Conservation (phyloP, 2,113 vertebrate genomes). For the Cavia aperea region DNA sequence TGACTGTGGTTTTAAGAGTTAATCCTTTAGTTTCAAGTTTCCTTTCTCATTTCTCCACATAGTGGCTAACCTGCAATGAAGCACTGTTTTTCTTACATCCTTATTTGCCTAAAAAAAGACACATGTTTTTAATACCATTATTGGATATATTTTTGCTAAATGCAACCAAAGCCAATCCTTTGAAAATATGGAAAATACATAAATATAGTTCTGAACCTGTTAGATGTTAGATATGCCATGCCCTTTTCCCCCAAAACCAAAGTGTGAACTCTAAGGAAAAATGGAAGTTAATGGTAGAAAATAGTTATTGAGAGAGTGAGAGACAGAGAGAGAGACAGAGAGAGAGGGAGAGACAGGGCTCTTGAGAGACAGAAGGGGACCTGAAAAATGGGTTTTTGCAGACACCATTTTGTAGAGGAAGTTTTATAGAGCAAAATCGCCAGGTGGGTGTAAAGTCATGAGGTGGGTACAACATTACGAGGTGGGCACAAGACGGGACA, state of each 20-base stretch:
- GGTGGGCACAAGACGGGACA: background rate
- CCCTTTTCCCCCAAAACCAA: background rate
- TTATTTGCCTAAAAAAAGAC: constrained; percentile 13
- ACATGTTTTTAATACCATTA: constrained; percentile 52
- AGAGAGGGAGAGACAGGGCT: background rate
- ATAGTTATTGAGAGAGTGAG: background rate
- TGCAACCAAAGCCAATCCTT: constrained; percentile 27
- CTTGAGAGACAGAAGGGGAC: background rate
- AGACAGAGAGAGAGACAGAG: background rate
- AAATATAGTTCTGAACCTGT: background rate
- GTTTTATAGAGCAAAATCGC: background rate
- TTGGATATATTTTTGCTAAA: constrained; percentile 40
- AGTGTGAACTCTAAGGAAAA: background rate
- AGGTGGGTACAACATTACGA: background rate
- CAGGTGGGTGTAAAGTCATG: background rate
- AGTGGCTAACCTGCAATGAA: constrained; percentile 6
- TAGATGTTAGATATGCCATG: background rate
- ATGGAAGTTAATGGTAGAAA: background rate
- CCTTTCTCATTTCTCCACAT: constrained; percentile 16
- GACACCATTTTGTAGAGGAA: background rate
- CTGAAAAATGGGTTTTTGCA: background rate
- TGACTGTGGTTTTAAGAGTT: background rate
- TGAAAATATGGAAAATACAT: background rate
- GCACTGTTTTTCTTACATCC: constrained; percentile 40
- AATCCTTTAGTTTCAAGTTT: constrained; percentile 8